phyloP scores from a whole-genome alignment of 2,113 vertebrate species.

The Ammodytes dubius region DNA sequence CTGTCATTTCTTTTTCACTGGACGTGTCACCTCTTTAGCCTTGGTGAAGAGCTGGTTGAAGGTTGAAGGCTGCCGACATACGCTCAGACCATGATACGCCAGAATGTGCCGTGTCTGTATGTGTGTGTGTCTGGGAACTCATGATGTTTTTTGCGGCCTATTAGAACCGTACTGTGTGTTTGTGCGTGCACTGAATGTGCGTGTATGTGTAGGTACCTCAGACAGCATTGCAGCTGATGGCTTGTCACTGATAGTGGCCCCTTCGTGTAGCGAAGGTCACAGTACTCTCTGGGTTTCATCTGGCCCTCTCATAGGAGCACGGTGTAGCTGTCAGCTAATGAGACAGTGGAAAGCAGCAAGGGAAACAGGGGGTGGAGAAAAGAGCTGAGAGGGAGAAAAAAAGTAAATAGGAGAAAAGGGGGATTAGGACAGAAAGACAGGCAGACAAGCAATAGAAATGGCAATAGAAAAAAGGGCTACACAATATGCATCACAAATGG shows the following conservation, averaged over 20 bases:
- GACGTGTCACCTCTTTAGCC: constrained; percentile 75
- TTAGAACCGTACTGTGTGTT: constrained; percentile 45
- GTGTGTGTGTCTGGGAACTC: constrained; percentile 5
- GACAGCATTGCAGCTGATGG: constrained; percentile 72
- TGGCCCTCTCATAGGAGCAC: constrained; percentile 74
- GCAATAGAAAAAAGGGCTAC: background rate
- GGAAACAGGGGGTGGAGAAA: constrained; percentile 52
- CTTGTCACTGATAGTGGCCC: constrained; percentile 82
- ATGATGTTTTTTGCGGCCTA: constrained; percentile 20
- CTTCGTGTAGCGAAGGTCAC: constrained; percentile 78
- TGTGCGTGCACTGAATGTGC: constrained; percentile 9
- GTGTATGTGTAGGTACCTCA: constrained; percentile 41
- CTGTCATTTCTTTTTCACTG: constrained; percentile 59
- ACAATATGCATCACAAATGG: too few relatives aligned
- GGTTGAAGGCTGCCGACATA: constrained; percentile 71
- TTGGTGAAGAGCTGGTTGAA: constrained; percentile 67
- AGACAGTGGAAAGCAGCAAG: constrained; percentile 59
- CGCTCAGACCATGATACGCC: constrained; percentile 49
- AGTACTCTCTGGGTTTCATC: constrained; percentile 76
- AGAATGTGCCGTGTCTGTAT: constrained; percentile 23
- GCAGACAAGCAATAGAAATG: background rate
- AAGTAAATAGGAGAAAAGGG: constrained; percentile 6
- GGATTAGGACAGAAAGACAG: background rate
- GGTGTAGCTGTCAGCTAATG: constrained; percentile 80
- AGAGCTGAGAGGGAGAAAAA: constrained; percentile 44